These are phyloP conservation scores for Atractosteus spatula DNA, from an alignment of 2,113 vertebrate genomes.

Conservation along the genomic window DNA sequence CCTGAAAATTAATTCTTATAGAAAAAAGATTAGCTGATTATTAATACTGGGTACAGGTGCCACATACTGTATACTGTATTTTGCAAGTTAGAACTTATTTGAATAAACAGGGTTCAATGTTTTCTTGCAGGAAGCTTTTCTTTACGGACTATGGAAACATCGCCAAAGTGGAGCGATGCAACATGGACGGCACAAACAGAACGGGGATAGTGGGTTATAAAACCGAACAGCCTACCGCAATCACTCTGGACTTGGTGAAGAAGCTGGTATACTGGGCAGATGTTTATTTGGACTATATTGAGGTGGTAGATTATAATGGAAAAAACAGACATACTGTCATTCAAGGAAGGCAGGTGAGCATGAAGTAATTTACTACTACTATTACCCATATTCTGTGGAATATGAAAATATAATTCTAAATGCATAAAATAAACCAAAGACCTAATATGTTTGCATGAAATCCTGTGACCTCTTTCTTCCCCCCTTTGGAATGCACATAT, in stretches of 20 bases:
- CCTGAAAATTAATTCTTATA: too few species aligned
- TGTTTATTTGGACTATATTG: slow-evolving; percentile 88
- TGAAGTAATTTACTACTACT: neutral
- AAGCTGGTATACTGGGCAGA: slow-evolving; percentile 96
- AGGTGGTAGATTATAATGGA: slow-evolving; percentile 92
- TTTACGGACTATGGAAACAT: slow-evolving; percentile 90
- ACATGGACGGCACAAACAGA: slow-evolving; percentile 94
- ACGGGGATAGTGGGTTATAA: slow-evolving; percentile 83
- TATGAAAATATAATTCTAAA: neutral
- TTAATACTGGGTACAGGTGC: too few species aligned
- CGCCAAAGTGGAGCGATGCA: slow-evolving; percentile 92
- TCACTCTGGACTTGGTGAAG: slow-evolving; percentile 86
- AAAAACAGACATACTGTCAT: slow-evolving; percentile 79
- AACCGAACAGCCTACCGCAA: slow-evolving; percentile 84
- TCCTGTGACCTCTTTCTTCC: neutral
- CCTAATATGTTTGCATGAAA: neutral
- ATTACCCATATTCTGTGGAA: too few species aligned
- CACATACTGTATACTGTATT: too few species aligned
- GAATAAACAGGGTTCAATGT: slow-evolving; percentile 26
- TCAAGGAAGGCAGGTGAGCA: slow-evolving; percentile 86
- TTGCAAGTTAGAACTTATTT: too few species aligned
- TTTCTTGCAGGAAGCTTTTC: slow-evolving; percentile 89
- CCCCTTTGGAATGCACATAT: too few species aligned
- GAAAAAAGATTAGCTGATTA: too few species aligned
- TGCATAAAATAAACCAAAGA: neutral